A percentile compares a stretch with the other conserved stretches of the same genome.
These are phyloP conservation scores for Melanostigma gelatinosum DNA, from an alignment of 2,113 vertebrate species.

Conservation along the genomic window DNA sequence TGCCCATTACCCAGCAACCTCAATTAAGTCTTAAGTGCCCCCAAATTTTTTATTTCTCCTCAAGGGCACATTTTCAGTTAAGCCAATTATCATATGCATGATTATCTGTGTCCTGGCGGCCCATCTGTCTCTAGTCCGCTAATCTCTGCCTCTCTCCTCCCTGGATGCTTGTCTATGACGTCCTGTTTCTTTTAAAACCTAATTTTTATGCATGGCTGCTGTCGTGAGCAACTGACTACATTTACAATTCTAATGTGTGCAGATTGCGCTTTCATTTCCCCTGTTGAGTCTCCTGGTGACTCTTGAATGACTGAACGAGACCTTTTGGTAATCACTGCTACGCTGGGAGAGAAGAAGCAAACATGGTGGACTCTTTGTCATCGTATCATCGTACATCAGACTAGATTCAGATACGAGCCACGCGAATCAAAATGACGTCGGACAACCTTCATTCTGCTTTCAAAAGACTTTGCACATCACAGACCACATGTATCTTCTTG, in stretches of 20 bases:
- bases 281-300: slow-evolving; percentile 35
- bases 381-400: not conserved
- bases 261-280: slow-evolving; percentile 60
- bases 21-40: slow-evolving; percentile 44
- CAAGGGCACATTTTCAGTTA: slow-evolving; percentile 58
- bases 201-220: slow-evolving; percentile 80
- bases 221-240: slow-evolving; percentile 55
- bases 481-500: not conserved
- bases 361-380: not conserved
- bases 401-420: slow-evolving; percentile 19
- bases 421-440: slow-evolving; percentile 28
- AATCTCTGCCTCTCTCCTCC: slow-evolving; percentile 61
- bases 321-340: slow-evolving; percentile 44
- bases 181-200: slow-evolving; percentile 59
- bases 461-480: slow-evolving; percentile 4
- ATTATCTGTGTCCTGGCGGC: slow-evolving; percentile 26
- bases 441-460: not conserved
- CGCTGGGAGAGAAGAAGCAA: slow-evolving; percentile 9
- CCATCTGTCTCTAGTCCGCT: slow-evolving; percentile 62
- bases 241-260: slow-evolving; percentile 80
- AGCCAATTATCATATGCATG: slow-evolving; percentile 55
- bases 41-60: slow-evolving; percentile 45
- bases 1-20: slow-evolving; percentile 20
- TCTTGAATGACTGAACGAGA: slow-evolving; percentile 37
- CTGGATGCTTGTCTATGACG: slow-evolving; percentile 37